These are phyloP conservation scores for Clusia tigrina DNA, from an alignment of 2,888 invertebrate genomes.

Conservation along the genomic window DNA sequence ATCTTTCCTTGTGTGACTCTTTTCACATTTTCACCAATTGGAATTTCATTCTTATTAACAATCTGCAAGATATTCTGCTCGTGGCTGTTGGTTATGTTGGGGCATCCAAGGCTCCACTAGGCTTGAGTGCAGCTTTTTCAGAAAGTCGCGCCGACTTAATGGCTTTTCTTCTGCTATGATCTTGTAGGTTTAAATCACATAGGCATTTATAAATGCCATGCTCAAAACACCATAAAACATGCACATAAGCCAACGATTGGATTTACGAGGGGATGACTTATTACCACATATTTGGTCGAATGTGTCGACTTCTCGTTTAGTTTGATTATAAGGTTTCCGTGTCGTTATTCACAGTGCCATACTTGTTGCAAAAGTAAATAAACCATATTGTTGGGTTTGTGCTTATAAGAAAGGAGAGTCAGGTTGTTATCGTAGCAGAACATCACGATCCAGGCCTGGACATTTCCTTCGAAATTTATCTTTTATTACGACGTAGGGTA, in stretches of 20 bases:
- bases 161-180: background rate
- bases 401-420: background rate
- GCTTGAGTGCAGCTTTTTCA: background rate
- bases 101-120: background rate
- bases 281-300: background rate
- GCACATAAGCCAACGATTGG: background rate
- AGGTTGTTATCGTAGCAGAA: background rate
- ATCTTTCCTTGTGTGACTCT: background rate
- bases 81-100: too few relatives aligned
- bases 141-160: background rate
- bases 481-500: background rate
- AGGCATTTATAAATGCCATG: background rate
- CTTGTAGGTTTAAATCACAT: background rate
- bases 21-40: background rate
- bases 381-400: slow-evolving; percentile 22
- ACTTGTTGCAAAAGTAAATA: slow-evolving; percentile 27
- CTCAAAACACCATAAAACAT: background rate
- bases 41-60: background rate
- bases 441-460: background rate
- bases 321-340: slow-evolving; percentile 18
- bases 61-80: too few relatives aligned
- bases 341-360: slow-evolving; percentile 23
- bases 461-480: background rate
- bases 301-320: slow-evolving; percentile 16
- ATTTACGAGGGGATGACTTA: background rate